Base-by-base conservation (phyloP, 2,888 invertebrate genomes). In the Geophilus truncorum region DNA sequence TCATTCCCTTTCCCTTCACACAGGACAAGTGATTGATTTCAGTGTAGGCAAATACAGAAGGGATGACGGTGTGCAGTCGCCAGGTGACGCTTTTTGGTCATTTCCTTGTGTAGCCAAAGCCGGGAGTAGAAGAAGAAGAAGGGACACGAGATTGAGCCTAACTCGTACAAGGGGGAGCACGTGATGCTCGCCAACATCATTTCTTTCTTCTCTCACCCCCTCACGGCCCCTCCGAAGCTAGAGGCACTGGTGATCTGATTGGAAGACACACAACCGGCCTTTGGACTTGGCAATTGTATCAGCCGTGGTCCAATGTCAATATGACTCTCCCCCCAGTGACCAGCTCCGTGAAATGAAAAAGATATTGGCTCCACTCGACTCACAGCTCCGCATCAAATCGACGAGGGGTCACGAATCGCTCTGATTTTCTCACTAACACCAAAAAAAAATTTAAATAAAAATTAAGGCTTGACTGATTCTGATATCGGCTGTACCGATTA, bases 241-340 rank as follows among this genome's bases (percentile, higher is more conserved):
- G 57, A 57, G 57, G 57, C 57, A 57, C 21, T 57, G 57, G 57
- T 57, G 57, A 57, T 57, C 57, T 57, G 57, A 57, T 57, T 57
- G 57, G 57, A 57, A 57, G 57, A 57, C 57, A 57, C 57, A 57
- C 57, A 57, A 57, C 57, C 57, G 57, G 57, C 57, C 57, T 57
- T 18, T 57, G 57, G 57, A 57, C 57, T 57, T 57, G 40, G 57
- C 57, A 57, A 57, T 57, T 57, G 57, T 57, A 57, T 57, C 57
- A 57, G 57, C 5, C 57, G 18, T 57, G 57, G 57, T 57, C 57
- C 57, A 57, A 57, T 57, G 57, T 57, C 57, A 57, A 57, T 57
- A 57, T 18, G 57, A 57, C 21, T 57, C 57, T 57, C 57, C 57
- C 57, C 57, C 57, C 3, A 57, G 57, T 57, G 57, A 57, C 57